Percentiles rank a stretch among this genome's conserved stretches.
These are phyloP conservation scores for Zaprionus lineosus DNA, from an alignment of 2,888 invertebrate species.

Conservation along the genomic window DNA sequence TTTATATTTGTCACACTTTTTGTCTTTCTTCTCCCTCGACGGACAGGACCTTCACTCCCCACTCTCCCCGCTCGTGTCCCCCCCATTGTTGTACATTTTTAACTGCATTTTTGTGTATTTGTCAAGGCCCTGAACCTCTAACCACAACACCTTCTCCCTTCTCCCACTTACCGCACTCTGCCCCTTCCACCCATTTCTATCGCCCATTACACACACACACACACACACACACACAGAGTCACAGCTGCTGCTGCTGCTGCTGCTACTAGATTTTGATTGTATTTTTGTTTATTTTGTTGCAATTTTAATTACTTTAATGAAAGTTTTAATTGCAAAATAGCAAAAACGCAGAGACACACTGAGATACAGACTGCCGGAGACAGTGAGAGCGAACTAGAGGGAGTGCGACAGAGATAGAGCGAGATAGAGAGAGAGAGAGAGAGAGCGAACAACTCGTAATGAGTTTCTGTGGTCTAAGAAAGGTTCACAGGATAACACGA, in stretches of 20 bases:
- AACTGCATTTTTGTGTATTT: constrained; percentile 75
- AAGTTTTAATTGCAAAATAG: constrained; percentile 82
- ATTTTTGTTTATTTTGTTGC: constrained; percentile 80
- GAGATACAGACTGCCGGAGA: too few species aligned
- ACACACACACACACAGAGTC: too few species aligned
- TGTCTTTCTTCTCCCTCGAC: constrained; percentile 45
- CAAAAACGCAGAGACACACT: constrained; percentile 62
- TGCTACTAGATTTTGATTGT: constrained; percentile 67
- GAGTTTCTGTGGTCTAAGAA: constrained; percentile 77
- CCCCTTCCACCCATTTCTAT: too few species aligned
- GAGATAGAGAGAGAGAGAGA: constrained; percentile 7
- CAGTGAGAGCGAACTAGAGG: neutral
- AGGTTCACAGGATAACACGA: constrained; percentile 49
- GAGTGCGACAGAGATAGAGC: neutral
- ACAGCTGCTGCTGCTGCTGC: too few species aligned
- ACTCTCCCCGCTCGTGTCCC: neutral
- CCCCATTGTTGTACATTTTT: constrained; percentile 47
- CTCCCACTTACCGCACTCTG: neutral
- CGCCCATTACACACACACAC: too few species aligned
- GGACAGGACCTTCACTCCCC: too few species aligned
- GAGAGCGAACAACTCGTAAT: constrained; percentile 45
- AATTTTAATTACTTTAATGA: constrained; percentile 82
- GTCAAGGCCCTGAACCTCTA: constrained; percentile 56
- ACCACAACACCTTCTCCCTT: constrained; percentile 19
- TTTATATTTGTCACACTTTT: constrained; percentile 78